Percentiles rank a stretch among this genome's conserved stretches.
Evolutionary conservation across 2,113 vertebrate genomes (phyloP).

Genomic region (Myotis brandtii): DNA sequence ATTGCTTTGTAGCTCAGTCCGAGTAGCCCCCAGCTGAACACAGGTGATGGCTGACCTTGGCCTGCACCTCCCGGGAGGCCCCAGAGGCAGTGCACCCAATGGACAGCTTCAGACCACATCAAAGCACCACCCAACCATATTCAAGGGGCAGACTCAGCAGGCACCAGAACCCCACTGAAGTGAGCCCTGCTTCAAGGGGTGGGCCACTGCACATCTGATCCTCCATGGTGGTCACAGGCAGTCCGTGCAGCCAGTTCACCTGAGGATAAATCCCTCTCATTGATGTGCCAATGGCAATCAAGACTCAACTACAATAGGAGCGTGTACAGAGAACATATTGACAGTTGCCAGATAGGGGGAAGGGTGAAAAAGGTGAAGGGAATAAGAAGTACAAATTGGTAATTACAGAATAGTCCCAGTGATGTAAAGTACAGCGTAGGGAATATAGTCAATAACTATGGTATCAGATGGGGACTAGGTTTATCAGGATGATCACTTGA

Average conservation of each 20-base stretch:
- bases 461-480: neutral
- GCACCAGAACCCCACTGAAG: neutral
- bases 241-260: neutral
- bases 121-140: neutral
- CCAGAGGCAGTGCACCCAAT: neutral
- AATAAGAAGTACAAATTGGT: neutral
- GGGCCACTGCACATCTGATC: neutral
- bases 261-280: neutral
- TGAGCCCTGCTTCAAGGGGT: neutral
- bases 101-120: neutral
- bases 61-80: neutral
- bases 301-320: neutral
- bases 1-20: neutral
- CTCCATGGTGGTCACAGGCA: neutral
- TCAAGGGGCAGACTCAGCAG: neutral
- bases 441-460: neutral
- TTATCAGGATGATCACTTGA: neutral
- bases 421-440: neutral
- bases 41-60: neutral
- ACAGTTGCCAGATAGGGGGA: neutral
- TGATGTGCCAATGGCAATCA: neutral
- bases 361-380: neutral
- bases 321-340: neutral
- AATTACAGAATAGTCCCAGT: neutral
- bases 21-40: neutral